Conservation (phyloP, 2,113 vertebrate genomes). For the Pollimyrus isidori region DNA sequence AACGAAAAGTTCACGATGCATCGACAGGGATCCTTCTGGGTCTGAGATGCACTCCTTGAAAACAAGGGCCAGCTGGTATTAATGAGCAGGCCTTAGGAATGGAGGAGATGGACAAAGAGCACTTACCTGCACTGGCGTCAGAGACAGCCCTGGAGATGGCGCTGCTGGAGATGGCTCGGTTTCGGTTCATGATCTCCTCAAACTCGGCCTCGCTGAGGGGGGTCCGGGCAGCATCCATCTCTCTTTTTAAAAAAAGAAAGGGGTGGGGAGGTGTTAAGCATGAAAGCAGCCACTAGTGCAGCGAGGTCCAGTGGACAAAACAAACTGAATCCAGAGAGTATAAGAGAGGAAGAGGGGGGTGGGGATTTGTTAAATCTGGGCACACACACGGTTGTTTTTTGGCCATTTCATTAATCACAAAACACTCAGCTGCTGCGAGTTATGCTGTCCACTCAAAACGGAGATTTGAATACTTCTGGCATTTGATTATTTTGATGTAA, state of each 20-base stretch:
- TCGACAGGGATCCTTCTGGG: neutral
- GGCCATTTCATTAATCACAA: neutral
- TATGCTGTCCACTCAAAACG: neutral
- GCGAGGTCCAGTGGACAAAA: neutral
- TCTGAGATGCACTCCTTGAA: neutral
- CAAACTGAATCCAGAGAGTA: neutral
- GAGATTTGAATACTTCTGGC: neutral
- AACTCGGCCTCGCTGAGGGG: conserved; percentile 96
- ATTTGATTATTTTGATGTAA: neutral
- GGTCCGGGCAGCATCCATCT: conserved; percentile 89
- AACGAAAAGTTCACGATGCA: neutral
- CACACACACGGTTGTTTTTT: neutral
- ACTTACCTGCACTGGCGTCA: conserved; percentile 91
- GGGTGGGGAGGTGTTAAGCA: neutral
- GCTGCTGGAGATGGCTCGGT: conserved; percentile 95
- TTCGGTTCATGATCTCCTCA: conserved; percentile 99
- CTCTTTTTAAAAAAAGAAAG: conserved; percentile 55
- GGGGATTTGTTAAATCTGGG: neutral
- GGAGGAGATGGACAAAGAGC: neutral
- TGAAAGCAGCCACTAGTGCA: neutral
- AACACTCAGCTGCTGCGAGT: neutral
- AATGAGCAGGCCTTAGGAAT: neutral
- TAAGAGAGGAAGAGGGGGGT: neutral
- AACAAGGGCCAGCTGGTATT: neutral
- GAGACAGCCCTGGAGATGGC: conserved; percentile 97